phyloP scores from a whole-genome alignment of 2,113 vertebrate genomes.

The Muntiacus muntjak region DNA sequence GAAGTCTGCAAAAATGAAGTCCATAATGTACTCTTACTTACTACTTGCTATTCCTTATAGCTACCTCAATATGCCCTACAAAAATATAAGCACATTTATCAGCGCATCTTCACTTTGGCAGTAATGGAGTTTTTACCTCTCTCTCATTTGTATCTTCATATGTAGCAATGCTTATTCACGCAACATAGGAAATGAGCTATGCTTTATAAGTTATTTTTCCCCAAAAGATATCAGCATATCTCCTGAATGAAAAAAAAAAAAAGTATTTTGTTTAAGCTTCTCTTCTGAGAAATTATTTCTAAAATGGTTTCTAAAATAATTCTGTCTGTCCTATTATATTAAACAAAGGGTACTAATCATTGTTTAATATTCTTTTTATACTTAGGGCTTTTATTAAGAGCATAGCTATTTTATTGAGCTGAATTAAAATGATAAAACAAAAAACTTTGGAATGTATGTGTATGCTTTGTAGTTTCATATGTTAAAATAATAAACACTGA shows the following conservation, averaged over 20 bases:
- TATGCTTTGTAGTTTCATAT: not conserved
- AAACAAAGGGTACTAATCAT: not conserved
- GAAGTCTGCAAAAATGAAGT: not conserved
- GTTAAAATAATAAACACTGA: not conserved
- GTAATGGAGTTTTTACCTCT: not conserved
- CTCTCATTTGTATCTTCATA: not conserved
- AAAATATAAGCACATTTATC: not conserved
- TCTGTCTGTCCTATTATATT: not conserved
- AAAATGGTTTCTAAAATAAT: not conserved
- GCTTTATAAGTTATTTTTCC: not conserved
- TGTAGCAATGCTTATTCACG: not conserved
- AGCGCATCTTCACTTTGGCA: not conserved
- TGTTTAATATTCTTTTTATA: not conserved
- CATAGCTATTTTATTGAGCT: not conserved
- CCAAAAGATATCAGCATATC: not conserved
- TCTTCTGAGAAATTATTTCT: not conserved
- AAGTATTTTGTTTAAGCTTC: not conserved
- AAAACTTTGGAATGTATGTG: not conserved
- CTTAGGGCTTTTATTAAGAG: not conserved
- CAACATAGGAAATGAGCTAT: not conserved
- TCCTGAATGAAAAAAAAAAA: not conserved
- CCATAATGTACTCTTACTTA: not conserved
- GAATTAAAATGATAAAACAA: not conserved
- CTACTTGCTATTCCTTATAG: not conserved
- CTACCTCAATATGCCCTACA: not conserved